Conservation (phyloP, 2,797 vertebrate genomes). For the Arnoldichthys spilopterus region DNA sequence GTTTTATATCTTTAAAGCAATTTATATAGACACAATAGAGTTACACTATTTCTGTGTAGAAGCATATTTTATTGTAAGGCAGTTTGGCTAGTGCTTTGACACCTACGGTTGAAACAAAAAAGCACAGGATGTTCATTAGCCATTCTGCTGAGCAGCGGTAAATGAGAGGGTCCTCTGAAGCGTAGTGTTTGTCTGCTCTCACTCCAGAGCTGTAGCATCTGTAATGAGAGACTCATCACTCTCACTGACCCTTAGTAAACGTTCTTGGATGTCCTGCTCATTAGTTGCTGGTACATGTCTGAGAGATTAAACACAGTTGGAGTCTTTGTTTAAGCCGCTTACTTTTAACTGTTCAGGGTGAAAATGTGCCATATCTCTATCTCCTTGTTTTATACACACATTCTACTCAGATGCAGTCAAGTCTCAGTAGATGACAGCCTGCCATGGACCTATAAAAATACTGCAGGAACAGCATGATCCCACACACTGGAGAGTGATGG, state of each 20-base stretch:
- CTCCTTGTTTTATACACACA: neutral
- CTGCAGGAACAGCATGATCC: neutral
- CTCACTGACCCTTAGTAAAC: conserved; percentile 27
- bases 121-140: conserved; percentile 30
- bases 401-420: conserved; percentile 8
- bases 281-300: conserved; percentile 20
- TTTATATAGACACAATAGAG: neutral
- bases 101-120: neutral
- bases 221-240: conserved; percentile 40
- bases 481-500: neutral
- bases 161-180: conserved; percentile 29
- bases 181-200: conserved; percentile 8
- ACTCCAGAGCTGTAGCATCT: conserved; percentile 33
- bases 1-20: neutral
- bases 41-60: neutral
- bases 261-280: conserved; percentile 33
- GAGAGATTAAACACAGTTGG: conserved; percentile 19
- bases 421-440: neutral
- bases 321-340: conserved; percentile 25
- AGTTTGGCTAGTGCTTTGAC: neutral
- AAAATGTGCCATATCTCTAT: conserved; percentile 8
- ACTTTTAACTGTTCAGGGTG: conserved; percentile 14
- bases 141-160: conserved; percentile 15
- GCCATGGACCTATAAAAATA: neutral
- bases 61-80: neutral